phyloP scores from a whole-genome alignment of 2,888 invertebrate genomes.

The Philereme vetulata region DNA sequence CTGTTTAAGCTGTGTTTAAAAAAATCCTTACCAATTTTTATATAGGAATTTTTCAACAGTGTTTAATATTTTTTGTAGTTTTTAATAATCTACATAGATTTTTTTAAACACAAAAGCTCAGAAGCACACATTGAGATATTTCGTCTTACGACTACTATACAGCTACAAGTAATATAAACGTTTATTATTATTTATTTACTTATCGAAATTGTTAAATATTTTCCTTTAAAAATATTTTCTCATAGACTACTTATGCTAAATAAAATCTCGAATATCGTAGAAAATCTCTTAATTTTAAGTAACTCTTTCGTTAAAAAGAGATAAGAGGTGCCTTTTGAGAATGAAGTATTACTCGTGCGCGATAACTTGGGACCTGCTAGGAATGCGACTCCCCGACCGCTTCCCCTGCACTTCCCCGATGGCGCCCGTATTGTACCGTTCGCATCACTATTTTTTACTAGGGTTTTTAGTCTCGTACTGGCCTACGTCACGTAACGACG shows the following conservation, averaged over 20 bases:
- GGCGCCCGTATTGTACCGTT: too few species aligned
- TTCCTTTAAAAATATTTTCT: constrained; percentile 5
- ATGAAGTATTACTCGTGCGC: too few species aligned
- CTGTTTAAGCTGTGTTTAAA: too few species aligned
- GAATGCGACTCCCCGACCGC: too few species aligned
- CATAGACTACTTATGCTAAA: constrained; percentile 30
- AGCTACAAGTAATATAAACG: constrained; percentile 3
- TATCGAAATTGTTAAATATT: neutral
- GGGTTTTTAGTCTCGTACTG: too few species aligned
- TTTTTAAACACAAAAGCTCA: constrained; percentile 19
- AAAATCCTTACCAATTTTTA: too few species aligned
- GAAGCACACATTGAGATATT: neutral
- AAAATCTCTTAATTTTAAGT: constrained; percentile 41
- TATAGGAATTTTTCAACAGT: neutral
- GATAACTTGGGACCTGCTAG: too few species aligned
- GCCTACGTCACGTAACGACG: too few species aligned
- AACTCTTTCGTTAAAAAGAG: constrained; percentile 4
- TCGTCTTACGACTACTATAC: constrained; percentile 6
- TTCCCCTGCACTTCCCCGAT: too few species aligned
- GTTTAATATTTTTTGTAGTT: neutral
- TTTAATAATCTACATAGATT: constrained; percentile 9
- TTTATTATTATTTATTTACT: neutral
- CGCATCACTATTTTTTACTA: too few species aligned
- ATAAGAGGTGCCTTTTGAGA: constrained; percentile 6
- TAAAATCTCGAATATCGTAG: constrained; percentile 50